phyloP scores from a whole-genome alignment of 2,888 invertebrate species.

The Lithodes maja region DNA sequence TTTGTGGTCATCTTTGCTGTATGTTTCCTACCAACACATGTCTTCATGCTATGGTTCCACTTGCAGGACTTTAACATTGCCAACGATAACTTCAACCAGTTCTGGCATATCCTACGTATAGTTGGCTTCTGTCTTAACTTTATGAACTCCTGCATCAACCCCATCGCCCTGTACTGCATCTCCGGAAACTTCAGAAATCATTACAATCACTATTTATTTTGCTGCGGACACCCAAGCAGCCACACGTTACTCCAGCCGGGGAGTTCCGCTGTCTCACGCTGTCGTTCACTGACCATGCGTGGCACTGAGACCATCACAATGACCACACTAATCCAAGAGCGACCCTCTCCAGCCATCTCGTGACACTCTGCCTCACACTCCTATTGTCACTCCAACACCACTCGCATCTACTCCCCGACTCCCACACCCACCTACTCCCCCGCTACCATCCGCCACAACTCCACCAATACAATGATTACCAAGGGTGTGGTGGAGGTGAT shows the following conservation, averaged over 20 bases:
- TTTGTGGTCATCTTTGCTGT: constrained; percentile 82
- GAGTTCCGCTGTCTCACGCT: constrained; percentile 29
- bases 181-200: constrained; percentile 76
- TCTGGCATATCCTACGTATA: constrained; percentile 75
- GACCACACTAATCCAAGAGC: constrained; percentile 45
- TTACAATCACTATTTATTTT: constrained; percentile 73
- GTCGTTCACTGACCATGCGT: constrained; percentile 42
- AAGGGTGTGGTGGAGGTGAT: background rate
- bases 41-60: constrained; percentile 74
- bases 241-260: constrained; percentile 6
- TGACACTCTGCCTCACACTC: constrained; percentile 38
- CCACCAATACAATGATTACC: background rate
- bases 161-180: constrained; percentile 76
- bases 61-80: constrained; percentile 72
- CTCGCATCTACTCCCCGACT: background rate
- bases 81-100: constrained; percentile 72
- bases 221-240: constrained; percentile 22
- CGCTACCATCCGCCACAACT: background rate
- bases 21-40: constrained; percentile 75
- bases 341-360: constrained; percentile 28
- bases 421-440: constrained; percentile 28
- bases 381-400: constrained; percentile 1
- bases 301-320: constrained; percentile 46
- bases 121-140: constrained; percentile 75
- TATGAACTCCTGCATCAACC: constrained; percentile 77